Percentiles rank a stretch among this genome's conserved stretches.
Evolutionary conservation across 2,888 invertebrate genomes (phyloP).

Genomic region (Diaperis boleti): DNA sequence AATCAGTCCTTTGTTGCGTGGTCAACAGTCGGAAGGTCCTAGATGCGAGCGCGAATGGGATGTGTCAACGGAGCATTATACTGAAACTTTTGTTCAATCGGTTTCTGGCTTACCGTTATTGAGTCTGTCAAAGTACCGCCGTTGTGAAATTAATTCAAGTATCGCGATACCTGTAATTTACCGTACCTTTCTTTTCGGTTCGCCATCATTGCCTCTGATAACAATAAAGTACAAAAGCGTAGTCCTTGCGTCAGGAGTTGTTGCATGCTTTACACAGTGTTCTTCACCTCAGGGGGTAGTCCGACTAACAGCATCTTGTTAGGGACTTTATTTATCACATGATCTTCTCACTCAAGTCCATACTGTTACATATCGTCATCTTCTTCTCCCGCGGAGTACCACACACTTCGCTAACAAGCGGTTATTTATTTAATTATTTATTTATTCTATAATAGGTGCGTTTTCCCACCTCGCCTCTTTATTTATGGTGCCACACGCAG

Average conservation of each 20-base stretch:
- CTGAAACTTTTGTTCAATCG: no score
- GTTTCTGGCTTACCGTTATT: no score
- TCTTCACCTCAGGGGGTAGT: slow-evolving; percentile 66
- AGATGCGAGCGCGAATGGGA: slow-evolving; percentile 23
- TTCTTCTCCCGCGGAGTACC: slow-evolving; percentile 40
- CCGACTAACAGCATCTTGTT: slow-evolving; percentile 66
- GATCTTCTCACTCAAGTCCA: slow-evolving; percentile 50
- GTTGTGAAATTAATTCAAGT: neutral
- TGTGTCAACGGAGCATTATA: slow-evolving; percentile 32
- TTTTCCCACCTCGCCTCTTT: slow-evolving; percentile 66
- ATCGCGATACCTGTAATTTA: neutral
- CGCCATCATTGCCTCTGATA: slow-evolving; percentile 19
- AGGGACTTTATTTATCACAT: slow-evolving; percentile 66
- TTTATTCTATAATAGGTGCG: slow-evolving; percentile 68
- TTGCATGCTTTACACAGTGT: slow-evolving; percentile 54
- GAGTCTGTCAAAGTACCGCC: no score
- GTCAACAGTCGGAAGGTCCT: slow-evolving; percentile 1
- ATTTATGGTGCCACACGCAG: slow-evolving; percentile 68
- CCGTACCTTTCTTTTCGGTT: slow-evolving; percentile 2
- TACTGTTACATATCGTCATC: slow-evolving; percentile 27
- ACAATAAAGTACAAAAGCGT: slow-evolving; percentile 30
- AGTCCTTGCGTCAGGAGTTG: slow-evolving; percentile 37
- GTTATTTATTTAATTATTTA: slow-evolving; percentile 69
- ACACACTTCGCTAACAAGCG: slow-evolving; percentile 66
- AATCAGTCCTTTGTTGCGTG: slow-evolving; percentile 11